Evolutionary conservation across 2,113 vertebrate species (phyloP).

Genomic region (Ursus arctos): DNA sequence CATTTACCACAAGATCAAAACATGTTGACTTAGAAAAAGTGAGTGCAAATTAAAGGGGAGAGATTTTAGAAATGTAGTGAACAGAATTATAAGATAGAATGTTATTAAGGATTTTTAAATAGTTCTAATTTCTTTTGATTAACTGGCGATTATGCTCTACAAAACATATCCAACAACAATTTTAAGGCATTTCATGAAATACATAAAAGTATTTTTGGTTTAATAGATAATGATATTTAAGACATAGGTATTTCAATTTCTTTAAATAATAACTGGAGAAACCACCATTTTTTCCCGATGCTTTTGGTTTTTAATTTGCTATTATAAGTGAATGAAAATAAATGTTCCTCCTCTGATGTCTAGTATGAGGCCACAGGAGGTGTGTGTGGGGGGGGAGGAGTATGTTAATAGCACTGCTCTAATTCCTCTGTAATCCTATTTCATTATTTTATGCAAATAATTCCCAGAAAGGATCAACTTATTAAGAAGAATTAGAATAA

Average conservation of each 20-base stretch:
- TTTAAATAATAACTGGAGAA: neutral
- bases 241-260: neutral
- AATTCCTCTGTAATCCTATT: conserved; percentile 89
- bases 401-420: conserved; percentile 83
- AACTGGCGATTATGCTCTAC: neutral
- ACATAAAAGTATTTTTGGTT: neutral
- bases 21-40: conserved; percentile 62
- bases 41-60: conserved; percentile 65
- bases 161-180: neutral
- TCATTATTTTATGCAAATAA: conserved; percentile 90
- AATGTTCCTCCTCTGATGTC: conserved; percentile 69
- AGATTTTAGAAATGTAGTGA: conserved; percentile 60
- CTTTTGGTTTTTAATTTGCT: conserved; percentile 74
- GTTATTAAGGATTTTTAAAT: conserved; percentile 3
- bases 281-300: neutral
- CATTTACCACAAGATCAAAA: conserved; percentile 71
- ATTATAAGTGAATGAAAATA: conserved; percentile 75
- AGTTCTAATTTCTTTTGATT: conserved; percentile 42
- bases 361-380: conserved; percentile 61
- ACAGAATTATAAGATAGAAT: conserved; percentile 44
- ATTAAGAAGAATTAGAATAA: conserved; percentile 85
- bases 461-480: conserved; percentile 87
- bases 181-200: neutral
- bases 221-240: neutral
- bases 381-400: neutral